Evolutionary conservation across 2,888 invertebrate genomes (phyloP).

Genomic region (Diplolepis rosae): DNA sequence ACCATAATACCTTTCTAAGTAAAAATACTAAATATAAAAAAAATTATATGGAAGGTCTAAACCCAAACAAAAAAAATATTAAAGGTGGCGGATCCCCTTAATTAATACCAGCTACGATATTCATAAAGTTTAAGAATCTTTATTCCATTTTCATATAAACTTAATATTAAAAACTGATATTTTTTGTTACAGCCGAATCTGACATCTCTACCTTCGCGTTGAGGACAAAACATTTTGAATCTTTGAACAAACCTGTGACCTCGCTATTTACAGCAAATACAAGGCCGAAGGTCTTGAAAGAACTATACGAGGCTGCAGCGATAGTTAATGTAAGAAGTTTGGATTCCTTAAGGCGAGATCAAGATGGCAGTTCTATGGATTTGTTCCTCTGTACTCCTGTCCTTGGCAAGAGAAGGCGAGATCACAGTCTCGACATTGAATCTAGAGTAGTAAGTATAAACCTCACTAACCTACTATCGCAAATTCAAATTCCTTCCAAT

Average conservation of each 20-base stretch:
- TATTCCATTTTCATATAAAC: background rate
- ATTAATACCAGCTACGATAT: too few relatives aligned
- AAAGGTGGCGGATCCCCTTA: too few relatives aligned
- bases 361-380: conserved; percentile 78
- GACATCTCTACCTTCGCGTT: conserved; percentile 91
- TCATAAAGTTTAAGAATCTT: too few relatives aligned
- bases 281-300: conserved; percentile 84
- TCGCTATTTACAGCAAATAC: conserved; percentile 85
- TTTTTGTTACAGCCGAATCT: conserved; percentile 87
- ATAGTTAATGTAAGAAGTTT: conserved; percentile 81
- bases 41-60: too few relatives aligned
- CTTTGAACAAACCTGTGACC: conserved; percentile 81
- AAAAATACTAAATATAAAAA: too few relatives aligned
- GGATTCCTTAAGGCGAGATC: conserved; percentile 81
- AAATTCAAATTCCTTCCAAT: background rate
- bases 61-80: too few relatives aligned
- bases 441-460: conserved; percentile 87
- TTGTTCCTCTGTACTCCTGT: conserved; percentile 89
- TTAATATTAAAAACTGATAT: background rate
- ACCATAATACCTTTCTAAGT: too few relatives aligned
- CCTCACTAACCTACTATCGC: background rate
- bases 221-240: conserved; percentile 85
- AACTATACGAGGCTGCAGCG: conserved; percentile 87
- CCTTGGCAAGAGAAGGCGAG: conserved; percentile 82
- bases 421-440: conserved; percentile 88